Evolutionary conservation across 2,888 invertebrate genomes (phyloP), one percentile per base, ranked within the genome.

Genomic region (Dolichopus griseipennis): DNA sequence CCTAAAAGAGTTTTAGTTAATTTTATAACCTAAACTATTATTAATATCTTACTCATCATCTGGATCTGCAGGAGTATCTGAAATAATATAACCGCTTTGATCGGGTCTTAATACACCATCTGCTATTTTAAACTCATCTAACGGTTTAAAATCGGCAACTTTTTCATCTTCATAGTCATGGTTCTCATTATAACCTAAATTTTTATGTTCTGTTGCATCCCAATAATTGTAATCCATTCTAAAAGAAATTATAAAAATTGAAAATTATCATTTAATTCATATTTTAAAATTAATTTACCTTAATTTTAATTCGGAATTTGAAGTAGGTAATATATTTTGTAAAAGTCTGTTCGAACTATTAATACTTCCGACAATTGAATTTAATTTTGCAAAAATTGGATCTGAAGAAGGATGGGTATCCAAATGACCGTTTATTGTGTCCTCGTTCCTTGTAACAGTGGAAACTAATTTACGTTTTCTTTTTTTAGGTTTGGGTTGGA

Each of bases 261-360:
- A 27, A 27, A 22, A 27, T 21, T 21, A 34, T 41, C 22, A 12
- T 6, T 43, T 65, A 18, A 37, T 37, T 6, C 33, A 12, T n/a
- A 22, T 21, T 21, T 27, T 41, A 65, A 0, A 41, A 22, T 34
- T n/a, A 2, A 33, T 8, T 62, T 64, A 70, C 70, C 77, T 74
- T 63, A 81, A 67, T 3, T 75, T 74, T 52, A 81, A 69, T 69
- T 80, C 80, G 0, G 80, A 80, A 72, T 85, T 83, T 65, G 83
- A 78, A 18, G 86, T 83, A 1, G 85, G 84, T 8, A 87, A 73
- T 64, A 85, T 84, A 20, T 86, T 86, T 73, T 86, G 85, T 75
- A 87, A 85, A 0, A 87, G 82, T 71, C 86, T 78, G 75, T 86
- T 86, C 0, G 87, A 85, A 52, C 86, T 85, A 43, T 85, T 86